Base-by-base conservation (phyloP, 2,797 vertebrate genomes). In the Tympanoctomys barrerae region DNA sequence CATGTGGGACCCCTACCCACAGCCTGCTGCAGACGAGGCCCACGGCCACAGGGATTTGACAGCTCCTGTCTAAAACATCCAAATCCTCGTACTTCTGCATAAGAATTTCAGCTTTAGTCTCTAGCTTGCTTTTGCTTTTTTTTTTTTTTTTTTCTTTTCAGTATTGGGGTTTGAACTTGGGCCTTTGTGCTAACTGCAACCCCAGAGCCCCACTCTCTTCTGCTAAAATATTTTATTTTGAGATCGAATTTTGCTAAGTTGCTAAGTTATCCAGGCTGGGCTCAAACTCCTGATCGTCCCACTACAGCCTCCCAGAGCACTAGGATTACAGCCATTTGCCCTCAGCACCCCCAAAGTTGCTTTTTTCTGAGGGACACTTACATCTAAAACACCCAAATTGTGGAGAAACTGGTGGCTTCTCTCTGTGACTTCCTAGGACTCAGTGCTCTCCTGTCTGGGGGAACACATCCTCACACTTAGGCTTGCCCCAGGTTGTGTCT, bases 1-100 rank as follows among this genome's bases (percentile, higher is more conserved):
- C 3, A 9, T 26, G 16, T 1, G 33, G 39, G 24, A 6, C 7
- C 16, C 19, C 19, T 8, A 0, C n/a, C 0, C 0, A 42, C n/a
- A 26, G 24, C 8, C 0, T 18, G 28, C 78, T 59, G 39, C 8
- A n/a, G 70, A 80, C 0, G 11, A 31, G 11, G 49, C 46, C 14
- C 0, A 6, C 1, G 26, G 7, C 4, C 12, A 9, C 1, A 0
- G 16, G 21, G 36, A 46, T 33, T 8, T 31, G 26, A 70, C 36
- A 19, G 11, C 42, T 9, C 4, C 16, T 22, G 3, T 52, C 59
- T 39, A 18, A 18, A 16, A 24, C 16, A 22, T 33, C 61, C 22
- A 36, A n/a, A 42, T 18, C 3, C 0, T 88, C 19, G 1, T 52
- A 54, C 4, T 7, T 87, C 61, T 22, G 42, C 39, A 31, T 36